phyloP scores from a whole-genome alignment of 2,797 vertebrate genomes.

The Potorous gilbertii region DNA sequence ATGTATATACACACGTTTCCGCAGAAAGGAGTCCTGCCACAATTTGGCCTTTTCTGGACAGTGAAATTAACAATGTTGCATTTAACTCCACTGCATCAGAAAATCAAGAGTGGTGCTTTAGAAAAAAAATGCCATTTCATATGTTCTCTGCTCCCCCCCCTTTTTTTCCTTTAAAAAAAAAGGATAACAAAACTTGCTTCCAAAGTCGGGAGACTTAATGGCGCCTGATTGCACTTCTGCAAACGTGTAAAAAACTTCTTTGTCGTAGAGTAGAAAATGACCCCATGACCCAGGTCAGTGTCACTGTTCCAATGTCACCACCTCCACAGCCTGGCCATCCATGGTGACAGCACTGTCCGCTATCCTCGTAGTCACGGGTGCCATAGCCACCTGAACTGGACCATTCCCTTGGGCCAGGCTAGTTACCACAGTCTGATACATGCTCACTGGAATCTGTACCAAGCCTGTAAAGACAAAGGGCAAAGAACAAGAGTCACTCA shows the following conservation, averaged over 20 bases:
- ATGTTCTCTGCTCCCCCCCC: slow-evolving; percentile 43
- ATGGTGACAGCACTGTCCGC: slow-evolving; percentile 94
- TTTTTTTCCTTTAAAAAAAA: slow-evolving; percentile 65
- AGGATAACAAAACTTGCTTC: slow-evolving; percentile 77
- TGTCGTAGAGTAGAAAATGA: slow-evolving; percentile 78
- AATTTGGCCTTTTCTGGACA: slow-evolving; percentile 78
- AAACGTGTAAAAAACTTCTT: slow-evolving; percentile 78
- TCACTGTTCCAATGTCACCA: slow-evolving; percentile 98
- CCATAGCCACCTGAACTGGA: slow-evolving; percentile 98
- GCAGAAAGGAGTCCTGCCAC: slow-evolving; percentile 77
- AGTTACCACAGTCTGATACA: slow-evolving; percentile 99
- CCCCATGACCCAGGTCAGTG: background rate
- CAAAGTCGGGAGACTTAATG: slow-evolving; percentile 79
- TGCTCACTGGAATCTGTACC: slow-evolving; percentile 98
- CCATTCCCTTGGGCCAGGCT: slow-evolving; percentile 97
- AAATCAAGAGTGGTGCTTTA: slow-evolving; percentile 74
- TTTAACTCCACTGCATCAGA: slow-evolving; percentile 67
- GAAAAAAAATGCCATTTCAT: slow-evolving; percentile 73
- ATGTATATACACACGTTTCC: slow-evolving; percentile 75
- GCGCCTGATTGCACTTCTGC: slow-evolving; percentile 83
- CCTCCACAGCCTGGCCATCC: slow-evolving; percentile 97
- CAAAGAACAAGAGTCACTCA: background rate
- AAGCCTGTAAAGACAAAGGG: slow-evolving; percentile 87
- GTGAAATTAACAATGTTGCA: slow-evolving; percentile 65
- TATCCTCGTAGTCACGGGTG: slow-evolving; percentile 94